Evolutionary conservation across 2,113 vertebrate species (phyloP).

Genomic region (Dipodomys stephensi): DNA sequence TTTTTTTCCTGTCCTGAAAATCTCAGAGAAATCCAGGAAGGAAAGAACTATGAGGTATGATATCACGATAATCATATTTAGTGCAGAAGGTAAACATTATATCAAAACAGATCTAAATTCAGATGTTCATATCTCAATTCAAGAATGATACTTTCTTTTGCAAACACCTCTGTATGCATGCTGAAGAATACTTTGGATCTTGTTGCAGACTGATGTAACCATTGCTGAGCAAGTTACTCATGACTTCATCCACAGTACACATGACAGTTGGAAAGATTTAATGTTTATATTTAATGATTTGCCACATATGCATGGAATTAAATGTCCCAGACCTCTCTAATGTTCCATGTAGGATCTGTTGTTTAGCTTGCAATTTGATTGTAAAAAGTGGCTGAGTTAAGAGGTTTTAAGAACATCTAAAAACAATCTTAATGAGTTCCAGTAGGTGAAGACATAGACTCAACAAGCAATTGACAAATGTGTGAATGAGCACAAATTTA

Average conservation of each 20-base stretch:
- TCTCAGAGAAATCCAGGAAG: constrained; percentile 27
- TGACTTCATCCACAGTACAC: constrained; percentile 34
- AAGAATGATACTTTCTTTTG: background rate
- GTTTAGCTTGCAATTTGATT: background rate
- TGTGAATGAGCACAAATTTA: background rate
- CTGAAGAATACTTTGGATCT: constrained; percentile 20
- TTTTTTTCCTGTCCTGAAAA: background rate
- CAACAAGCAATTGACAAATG: background rate
- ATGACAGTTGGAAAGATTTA: constrained; percentile 29
- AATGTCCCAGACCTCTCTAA: background rate
- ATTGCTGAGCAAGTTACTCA: background rate
- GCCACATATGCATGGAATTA: constrained; percentile 39
- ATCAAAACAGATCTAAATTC: background rate
- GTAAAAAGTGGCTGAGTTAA: constrained; percentile 26
- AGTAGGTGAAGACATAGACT: background rate
- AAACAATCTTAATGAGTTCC: constrained; percentile 10
- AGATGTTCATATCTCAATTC: background rate
- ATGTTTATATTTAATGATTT: background rate
- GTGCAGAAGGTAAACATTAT: background rate
- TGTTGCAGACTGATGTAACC: background rate
- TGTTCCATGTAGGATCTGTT: background rate
- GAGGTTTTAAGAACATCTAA: constrained; percentile 10
- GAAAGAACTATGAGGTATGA: constrained; percentile 15
- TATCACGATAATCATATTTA: constrained; percentile 15
- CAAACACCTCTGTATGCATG: background rate